Evolutionary conservation across 2,888 invertebrate species (phyloP).

Genomic region (Rhaphigaster nebulosa): DNA sequence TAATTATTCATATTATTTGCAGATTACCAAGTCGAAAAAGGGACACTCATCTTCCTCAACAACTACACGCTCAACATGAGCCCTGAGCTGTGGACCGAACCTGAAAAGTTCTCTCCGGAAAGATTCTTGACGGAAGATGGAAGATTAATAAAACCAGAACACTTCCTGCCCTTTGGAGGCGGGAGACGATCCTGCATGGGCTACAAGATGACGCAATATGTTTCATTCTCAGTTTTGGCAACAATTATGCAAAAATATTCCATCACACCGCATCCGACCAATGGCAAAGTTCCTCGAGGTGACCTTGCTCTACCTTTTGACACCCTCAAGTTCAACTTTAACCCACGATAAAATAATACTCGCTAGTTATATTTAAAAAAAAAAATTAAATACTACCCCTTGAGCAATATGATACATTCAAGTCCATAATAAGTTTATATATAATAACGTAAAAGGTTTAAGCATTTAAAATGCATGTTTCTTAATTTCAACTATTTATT

Average conservation of each 20-base stretch:
- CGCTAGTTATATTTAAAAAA: background rate
- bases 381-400: constrained; percentile 40
- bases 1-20: constrained; percentile 64
- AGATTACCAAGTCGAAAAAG: constrained; percentile 76
- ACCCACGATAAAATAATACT: constrained; percentile 59
- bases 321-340: constrained; percentile 72
- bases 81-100: constrained; percentile 74
- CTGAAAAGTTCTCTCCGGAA: constrained; percentile 75
- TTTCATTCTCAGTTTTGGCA: constrained; percentile 73
- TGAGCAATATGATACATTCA: constrained; percentile 51
- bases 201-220: constrained; percentile 76
- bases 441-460: background rate
- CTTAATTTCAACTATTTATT: background rate
- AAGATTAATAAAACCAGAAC: constrained; percentile 74
- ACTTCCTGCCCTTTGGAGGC: constrained; percentile 78
- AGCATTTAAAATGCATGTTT: background rate
- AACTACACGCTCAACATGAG: constrained; percentile 79
- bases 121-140: constrained; percentile 73
- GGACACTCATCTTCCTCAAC: constrained; percentile 77
- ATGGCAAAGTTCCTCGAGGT: constrained; percentile 71
- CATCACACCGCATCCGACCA: constrained; percentile 69
- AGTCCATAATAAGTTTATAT: background rate
- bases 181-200: constrained; percentile 79
- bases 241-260: constrained; percentile 73
- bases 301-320: constrained; percentile 72